phyloP scores from a whole-genome alignment of 2,113 vertebrate species.

The Grantiella picta region DNA sequence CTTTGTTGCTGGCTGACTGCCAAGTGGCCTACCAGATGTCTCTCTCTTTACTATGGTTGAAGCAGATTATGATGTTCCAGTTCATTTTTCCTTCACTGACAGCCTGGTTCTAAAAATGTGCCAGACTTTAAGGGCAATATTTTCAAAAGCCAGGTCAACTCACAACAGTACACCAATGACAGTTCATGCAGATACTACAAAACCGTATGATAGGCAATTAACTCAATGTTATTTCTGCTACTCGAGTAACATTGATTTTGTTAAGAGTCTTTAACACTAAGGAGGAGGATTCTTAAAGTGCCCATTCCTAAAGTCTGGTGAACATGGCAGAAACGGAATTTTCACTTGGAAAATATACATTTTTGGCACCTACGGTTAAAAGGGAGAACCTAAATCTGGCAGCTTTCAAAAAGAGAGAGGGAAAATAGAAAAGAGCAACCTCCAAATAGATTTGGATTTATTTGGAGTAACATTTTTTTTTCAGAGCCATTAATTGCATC shows the following conservation, averaged over 20 bases:
- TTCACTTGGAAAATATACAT: neutral
- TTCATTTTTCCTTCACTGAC: slow-evolving; percentile 74
- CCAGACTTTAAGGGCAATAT: slow-evolving; percentile 66
- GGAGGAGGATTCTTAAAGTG: neutral
- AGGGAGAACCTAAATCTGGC: neutral
- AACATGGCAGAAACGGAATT: neutral
- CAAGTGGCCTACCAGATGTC: slow-evolving; percentile 81
- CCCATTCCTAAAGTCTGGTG: neutral
- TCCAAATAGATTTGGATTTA: neutral
- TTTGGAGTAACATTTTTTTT: neutral
- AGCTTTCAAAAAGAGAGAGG: neutral
- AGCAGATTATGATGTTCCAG: slow-evolving; percentile 75
- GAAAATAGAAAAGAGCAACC: rapidly evolving
- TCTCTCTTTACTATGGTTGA: slow-evolving; percentile 72
- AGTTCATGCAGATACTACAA: slow-evolving; percentile 52
- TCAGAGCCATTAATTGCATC: neutral
- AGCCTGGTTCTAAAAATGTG: slow-evolving; percentile 70
- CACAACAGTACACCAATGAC: slow-evolving; percentile 46
- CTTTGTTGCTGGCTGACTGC: slow-evolving; percentile 74
- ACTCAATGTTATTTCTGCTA: slow-evolving; percentile 38
- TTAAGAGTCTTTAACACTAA: neutral
- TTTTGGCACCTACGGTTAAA: neutral
- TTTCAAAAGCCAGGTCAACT: slow-evolving; percentile 66
- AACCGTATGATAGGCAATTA: slow-evolving; percentile 56
- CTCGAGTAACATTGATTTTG: neutral